Evolutionary conservation across 2,888 invertebrate genomes (phyloP).

Genomic region (Diplazon laetatorius): DNA sequence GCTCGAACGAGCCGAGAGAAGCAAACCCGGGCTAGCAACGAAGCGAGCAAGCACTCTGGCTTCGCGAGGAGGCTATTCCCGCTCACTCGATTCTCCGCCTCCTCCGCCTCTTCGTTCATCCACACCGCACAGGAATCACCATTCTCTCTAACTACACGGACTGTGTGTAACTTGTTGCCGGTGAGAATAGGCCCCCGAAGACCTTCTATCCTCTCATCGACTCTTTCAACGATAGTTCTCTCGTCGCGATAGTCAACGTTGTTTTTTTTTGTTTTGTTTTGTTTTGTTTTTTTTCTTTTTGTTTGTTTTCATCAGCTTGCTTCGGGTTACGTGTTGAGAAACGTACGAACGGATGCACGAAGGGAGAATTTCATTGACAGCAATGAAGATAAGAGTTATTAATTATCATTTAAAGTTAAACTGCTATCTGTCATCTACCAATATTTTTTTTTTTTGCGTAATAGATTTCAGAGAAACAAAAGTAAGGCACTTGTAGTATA

Average conservation of each 20-base stretch:
- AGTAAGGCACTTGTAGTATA: neutral
- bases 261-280: too few relatives aligned
- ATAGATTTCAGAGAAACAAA: too few relatives aligned
- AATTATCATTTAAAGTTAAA: neutral
- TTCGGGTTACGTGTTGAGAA: conserved; percentile 30
- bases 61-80: conserved; percentile 34
- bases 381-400: neutral
- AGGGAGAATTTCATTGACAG: conserved; percentile 16
- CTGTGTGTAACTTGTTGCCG: conserved; percentile 55
- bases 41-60: too few relatives aligned
- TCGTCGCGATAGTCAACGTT: conserved; percentile 52
- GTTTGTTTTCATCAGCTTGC: conserved; percentile 31
- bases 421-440: neutral
- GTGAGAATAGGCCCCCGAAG: conserved; percentile 58
- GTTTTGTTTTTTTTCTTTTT: too few relatives aligned
- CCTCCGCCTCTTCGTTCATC: conserved; percentile 67
- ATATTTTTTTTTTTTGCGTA: neutral
- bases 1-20: conserved; percentile 72
- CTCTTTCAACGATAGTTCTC: conserved; percentile 52
- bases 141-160: conserved; percentile 56
- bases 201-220: conserved; percentile 62
- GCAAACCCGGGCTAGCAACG: conserved; percentile 60
- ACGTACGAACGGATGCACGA: neutral
- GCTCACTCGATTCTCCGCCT: conserved; percentile 46
- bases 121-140: conserved; percentile 62